A percentile compares a stretch with the other conserved stretches of the same genome.
phyloP scores from a whole-genome alignment of 2,797 vertebrate genomes.

The Fistularia tabacaria region DNA sequence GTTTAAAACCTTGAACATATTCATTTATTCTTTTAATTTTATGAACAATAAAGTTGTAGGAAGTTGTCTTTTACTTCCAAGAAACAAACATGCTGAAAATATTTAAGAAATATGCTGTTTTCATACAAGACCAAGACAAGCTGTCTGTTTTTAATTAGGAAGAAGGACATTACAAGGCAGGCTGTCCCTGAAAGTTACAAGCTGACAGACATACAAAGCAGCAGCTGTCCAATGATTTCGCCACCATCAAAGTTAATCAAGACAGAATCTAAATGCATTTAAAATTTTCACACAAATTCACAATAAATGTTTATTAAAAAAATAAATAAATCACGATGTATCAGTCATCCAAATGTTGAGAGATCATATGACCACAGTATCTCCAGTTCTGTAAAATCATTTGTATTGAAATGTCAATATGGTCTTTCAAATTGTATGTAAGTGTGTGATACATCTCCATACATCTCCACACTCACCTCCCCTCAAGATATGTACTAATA shows the following conservation, averaged over 20 bases:
- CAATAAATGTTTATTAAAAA: too few relatives aligned
- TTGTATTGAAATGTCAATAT: too few relatives aligned
- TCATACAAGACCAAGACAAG: constrained; percentile 9
- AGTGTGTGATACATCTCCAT: neutral
- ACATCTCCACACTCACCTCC: constrained; percentile 26
- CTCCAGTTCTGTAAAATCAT: too few relatives aligned
- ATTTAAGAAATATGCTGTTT: constrained; percentile 11
- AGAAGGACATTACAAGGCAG: constrained; percentile 4
- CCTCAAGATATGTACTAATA: constrained; percentile 27
- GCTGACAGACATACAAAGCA: constrained; percentile 2
- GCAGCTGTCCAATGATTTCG: constrained; percentile 9
- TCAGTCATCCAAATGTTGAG: too few relatives aligned
- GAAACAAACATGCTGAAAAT: neutral
- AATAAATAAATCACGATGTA: too few relatives aligned
- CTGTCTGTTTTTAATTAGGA: constrained; percentile 8
- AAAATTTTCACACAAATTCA: too few relatives aligned
- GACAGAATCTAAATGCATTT: too few relatives aligned
- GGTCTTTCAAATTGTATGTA: too few relatives aligned
- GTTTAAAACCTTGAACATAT: neutral
- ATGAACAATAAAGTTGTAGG: constrained; percentile 1
- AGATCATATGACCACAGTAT: too few relatives aligned
- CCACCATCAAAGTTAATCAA: neutral
- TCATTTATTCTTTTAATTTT: neutral
- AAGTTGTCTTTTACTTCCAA: neutral
- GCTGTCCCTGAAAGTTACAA: neutral